These are phyloP conservation scores for Lithobates sylvaticus DNA, from an alignment of 2,797 vertebrate species.

Conservation along the genomic window DNA sequence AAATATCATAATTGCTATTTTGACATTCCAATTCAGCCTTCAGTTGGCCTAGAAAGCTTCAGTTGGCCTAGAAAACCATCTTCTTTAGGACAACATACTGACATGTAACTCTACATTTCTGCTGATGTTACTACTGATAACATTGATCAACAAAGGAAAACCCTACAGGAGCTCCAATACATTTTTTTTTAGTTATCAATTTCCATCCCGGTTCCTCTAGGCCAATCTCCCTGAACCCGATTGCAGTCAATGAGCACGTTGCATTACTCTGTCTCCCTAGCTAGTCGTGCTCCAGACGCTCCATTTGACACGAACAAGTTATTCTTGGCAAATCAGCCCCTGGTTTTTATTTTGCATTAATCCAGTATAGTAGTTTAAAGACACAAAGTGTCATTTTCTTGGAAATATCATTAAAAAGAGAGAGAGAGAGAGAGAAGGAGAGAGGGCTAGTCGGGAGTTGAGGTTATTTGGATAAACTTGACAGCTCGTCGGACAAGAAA, in stretches of 20 bases:
- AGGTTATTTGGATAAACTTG: conserved; percentile 82
- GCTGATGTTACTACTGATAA: too few relatives aligned
- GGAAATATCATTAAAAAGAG: conserved; percentile 67
- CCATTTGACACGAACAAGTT: conserved; percentile 45
- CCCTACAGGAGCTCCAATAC: too few relatives aligned
- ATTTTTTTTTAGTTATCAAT: too few relatives aligned
- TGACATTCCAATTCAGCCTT: too few relatives aligned
- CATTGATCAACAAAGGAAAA: too few relatives aligned
- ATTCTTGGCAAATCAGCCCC: conserved; percentile 48
- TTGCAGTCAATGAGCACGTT: neutral
- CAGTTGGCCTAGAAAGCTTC: too few relatives aligned
- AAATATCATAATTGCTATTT: too few relatives aligned
- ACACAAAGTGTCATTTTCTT: conserved; percentile 74
- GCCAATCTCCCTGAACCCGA: neutral
- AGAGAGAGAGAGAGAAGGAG: conserved; percentile 31
- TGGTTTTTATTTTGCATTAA: conserved; percentile 9
- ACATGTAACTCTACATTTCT: too few relatives aligned
- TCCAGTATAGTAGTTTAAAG: conserved; percentile 55
- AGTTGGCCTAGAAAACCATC: too few relatives aligned
- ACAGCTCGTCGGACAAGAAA: conserved; percentile 75
- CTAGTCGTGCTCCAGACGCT: conserved; percentile 5
- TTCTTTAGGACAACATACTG: too few relatives aligned
- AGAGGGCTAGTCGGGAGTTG: conserved; percentile 70
- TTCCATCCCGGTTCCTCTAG: too few relatives aligned
- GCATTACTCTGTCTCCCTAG: neutral